Evolutionary conservation across 2,888 invertebrate species (phyloP), one percentile per base, ranked within the genome.

Genomic region (Xestia sexstrigata): DNA sequence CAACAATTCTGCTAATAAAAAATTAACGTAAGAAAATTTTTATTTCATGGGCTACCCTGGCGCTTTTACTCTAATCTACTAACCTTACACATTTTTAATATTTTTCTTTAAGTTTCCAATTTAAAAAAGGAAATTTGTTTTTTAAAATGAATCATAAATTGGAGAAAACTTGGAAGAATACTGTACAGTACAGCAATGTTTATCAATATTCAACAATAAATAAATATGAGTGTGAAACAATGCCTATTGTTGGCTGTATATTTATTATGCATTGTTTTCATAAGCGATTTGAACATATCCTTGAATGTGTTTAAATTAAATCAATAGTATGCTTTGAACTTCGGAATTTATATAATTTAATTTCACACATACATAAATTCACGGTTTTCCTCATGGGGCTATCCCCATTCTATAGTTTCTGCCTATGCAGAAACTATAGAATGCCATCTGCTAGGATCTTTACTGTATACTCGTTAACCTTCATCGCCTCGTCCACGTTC

Each of bases 211-310:
- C 84, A 70, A 58, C 30, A 76, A 60, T 58, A 84, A 84, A 85
- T 78, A 73, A 72, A 70, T 81, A 70, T 80, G 67, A 73, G 73
- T 23, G 2, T 58, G 23, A 35, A 84, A 84, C 81, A 83, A 84
- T 84, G 83, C 60, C 45, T 52, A 82, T 83, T 79, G 82, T 82
- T 9, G 47, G 11, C 26, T 52, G 65, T 9, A 58, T 74, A 67
- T 69, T 84, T 81, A 81, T 58, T 79, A 84, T 81, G 83, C 84
- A 83, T 81, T 84, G 84, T 83, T 76, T 83, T 82, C 60, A 65
- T 82, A 65, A 69, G 13, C 45, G 60, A 63, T 83, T 60, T 63
- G 35, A 78, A 52, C 39, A 13, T 69, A 79, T 69, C 74, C 74
- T 83, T 79, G 71, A 71, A 47, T 52, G 17, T 68, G 8, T 45